A percentile compares a stretch with the other conserved stretches of the same genome.
phyloP scores from a whole-genome alignment of 92 coral and sea anemone genomes.

The Micromussa lordhowensis region DNA sequence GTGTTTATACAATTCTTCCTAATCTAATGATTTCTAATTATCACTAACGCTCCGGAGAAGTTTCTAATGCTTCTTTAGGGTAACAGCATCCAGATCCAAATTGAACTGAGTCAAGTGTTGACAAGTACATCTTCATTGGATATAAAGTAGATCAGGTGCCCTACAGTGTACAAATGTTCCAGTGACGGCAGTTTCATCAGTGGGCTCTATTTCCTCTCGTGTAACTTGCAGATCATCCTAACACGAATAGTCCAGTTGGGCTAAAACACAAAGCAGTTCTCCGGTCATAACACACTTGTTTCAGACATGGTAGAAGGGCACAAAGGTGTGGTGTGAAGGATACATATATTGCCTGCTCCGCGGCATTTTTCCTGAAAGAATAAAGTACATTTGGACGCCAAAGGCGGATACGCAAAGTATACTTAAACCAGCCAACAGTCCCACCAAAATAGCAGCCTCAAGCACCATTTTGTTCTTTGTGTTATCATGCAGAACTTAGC shows the following conservation, averaged over 20 bases:
- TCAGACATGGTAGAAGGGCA: background rate
- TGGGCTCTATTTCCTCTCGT: background rate
- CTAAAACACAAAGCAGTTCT: background rate
- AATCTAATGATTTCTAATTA: background rate
- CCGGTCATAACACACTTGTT: background rate
- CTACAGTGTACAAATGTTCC: background rate
- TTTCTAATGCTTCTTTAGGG: background rate
- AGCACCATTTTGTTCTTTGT: background rate
- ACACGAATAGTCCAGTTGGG: background rate
- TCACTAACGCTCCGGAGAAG: background rate
- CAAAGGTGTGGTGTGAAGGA: background rate
- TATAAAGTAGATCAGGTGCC: background rate
- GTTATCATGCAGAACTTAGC: background rate
- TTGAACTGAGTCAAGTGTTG: background rate
- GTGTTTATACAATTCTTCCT: background rate
- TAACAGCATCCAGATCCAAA: background rate
- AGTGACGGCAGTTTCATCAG: background rate
- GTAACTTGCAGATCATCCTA: background rate
- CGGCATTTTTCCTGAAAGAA: background rate
- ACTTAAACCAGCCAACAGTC: background rate
- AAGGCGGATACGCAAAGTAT: background rate
- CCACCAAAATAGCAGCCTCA: background rate
- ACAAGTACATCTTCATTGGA: background rate
- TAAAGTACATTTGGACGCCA: background rate
- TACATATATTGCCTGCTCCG: background rate